Base-by-base conservation (phyloP, 2,113 vertebrate species). In the Ceyx cyanopectus region DNA sequence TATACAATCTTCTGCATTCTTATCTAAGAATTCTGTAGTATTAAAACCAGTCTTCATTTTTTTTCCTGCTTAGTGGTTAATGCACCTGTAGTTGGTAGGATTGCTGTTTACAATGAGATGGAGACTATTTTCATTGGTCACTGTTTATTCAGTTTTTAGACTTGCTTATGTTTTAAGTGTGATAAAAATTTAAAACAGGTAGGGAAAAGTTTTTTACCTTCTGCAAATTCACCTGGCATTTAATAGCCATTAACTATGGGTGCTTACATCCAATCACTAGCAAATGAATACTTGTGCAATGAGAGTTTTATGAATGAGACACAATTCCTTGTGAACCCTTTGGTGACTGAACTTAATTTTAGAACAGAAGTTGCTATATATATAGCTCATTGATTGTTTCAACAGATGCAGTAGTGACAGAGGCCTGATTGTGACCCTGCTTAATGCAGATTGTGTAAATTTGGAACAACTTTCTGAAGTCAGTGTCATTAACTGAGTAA, bases 101-200 rank as follows among this genome's bases (percentile, higher is more conserved):
- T 70, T 83, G 56, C 53, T 68, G 37, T 61, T 24, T 37, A 19
- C 57, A 88, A 48, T 50, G 22, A 23, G 48, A 43, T 4, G 75
- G 26, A 50, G 48, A 50, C 14, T 78, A 46, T 78, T 61, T 92
- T 34, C 27, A 41, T 10, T 40, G 57, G 34, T 74, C 37, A 34
- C 40, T 6, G 1, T n/a, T 18, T 53, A 6, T 73, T 69, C 27
- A 73, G 56, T 58, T 79, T 54, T 85, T 34, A 90, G 61, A 29
- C 43, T 43, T 17, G 48, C 24, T 81, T 82, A 61, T 73, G 7
- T 76, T 96, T 97, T 96, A 92, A 63, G 85, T 90, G 69, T 87
- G 66, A 54, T 56, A 57, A 76, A 83, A 65, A 45, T 84, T 94
- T 84, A 72, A 70, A 93, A 66, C 29, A 70, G 24, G 20, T 92